Base-by-base conservation (phyloP, 2,888 invertebrate genomes). In the Nomada goodeniana region DNA sequence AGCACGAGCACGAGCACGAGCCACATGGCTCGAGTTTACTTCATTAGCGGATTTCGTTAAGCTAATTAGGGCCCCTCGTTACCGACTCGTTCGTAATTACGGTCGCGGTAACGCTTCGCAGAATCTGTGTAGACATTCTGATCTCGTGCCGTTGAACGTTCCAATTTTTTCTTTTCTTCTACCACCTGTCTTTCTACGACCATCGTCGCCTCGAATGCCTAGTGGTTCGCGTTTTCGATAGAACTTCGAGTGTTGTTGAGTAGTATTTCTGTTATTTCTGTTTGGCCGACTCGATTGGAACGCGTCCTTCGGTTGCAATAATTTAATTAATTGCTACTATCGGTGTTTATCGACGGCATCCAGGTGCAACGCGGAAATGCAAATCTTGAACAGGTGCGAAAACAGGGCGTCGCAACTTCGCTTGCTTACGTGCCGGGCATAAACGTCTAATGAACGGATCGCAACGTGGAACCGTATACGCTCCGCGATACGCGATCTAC, bases 41-140 rank as follows among this genome's bases (percentile, higher is more conserved):
- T 87, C 87, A 83, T 83, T 84, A 81, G 72, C 69, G 77, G 81
- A 87, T 87, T 85, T 87, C 87, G 86, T 87, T 88, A 88, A 71
- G 80, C 86, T 88, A 87, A 87, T 87, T 88, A 87, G 82, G 74
- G 78, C 29, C 76, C 59, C 82, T 87, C 82, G 88, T 85, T 87
- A 85, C 78, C 77, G 77, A 67, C 61, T 68, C 70, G 75, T 76
- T 20, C 80, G 86, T 87, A 87, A 87, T 87, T 87, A 86, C 82
- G 79, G 60, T 9, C 82, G 83, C 76, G 87, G 86, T 87, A 84
- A 84, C 85, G 87, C 76, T 86, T 70, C 68, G 74, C 80, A 82
- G 84, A 84, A 87, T 85, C 75, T 72, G 72, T 78, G 74, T 77
- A 79, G 69, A 70, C 77, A 57, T 73, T 75, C 76, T 69, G 64